Conservation (phyloP, 2,888 invertebrate species). For the Tachina fera region DNA sequence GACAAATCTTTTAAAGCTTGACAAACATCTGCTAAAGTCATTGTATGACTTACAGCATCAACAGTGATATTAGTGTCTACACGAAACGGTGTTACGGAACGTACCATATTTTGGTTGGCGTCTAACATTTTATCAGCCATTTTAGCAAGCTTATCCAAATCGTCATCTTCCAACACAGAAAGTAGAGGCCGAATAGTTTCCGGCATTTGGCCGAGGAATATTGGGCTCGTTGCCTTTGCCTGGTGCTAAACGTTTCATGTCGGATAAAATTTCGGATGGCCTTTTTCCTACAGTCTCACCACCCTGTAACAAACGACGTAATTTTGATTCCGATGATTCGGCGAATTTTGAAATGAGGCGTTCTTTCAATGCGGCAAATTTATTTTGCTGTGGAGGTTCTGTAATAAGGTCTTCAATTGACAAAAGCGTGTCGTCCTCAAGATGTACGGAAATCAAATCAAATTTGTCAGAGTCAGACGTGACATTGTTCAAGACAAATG, state of each 20-base stretch:
- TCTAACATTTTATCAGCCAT: slow-evolving; percentile 65
- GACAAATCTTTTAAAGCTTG: slow-evolving; percentile 12
- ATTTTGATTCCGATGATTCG: slow-evolving; percentile 22
- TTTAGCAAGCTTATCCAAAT: slow-evolving; percentile 58
- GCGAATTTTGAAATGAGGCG: slow-evolving; percentile 25
- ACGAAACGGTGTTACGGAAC: neutral
- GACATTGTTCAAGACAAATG: slow-evolving; percentile 8
- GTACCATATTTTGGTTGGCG: slow-evolving; percentile 13
- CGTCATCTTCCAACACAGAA: slow-evolving; percentile 49
- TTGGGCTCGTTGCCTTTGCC: no score
- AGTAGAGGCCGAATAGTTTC: neutral
- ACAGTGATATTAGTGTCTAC: neutral
- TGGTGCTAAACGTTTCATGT: no score
- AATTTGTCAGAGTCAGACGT: slow-evolving; percentile 28
- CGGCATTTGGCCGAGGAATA: no score
- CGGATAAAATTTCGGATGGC: no score
- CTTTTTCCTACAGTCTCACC: neutral
- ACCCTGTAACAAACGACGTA: slow-evolving; percentile 45
- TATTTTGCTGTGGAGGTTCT: slow-evolving; percentile 28
- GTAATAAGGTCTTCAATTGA: slow-evolving; percentile 56
- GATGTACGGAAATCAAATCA: slow-evolving; percentile 29
- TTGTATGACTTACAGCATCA: slow-evolving; percentile 7
- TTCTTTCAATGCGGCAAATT: slow-evolving; percentile 14
- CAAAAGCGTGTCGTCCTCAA: slow-evolving; percentile 44
- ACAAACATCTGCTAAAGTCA: slow-evolving; percentile 6